A percentile compares a stretch with the other conserved stretches of the same genome.
Conservation (phyloP, 2,797 vertebrate species). For the Onychomys torridus region DNA sequence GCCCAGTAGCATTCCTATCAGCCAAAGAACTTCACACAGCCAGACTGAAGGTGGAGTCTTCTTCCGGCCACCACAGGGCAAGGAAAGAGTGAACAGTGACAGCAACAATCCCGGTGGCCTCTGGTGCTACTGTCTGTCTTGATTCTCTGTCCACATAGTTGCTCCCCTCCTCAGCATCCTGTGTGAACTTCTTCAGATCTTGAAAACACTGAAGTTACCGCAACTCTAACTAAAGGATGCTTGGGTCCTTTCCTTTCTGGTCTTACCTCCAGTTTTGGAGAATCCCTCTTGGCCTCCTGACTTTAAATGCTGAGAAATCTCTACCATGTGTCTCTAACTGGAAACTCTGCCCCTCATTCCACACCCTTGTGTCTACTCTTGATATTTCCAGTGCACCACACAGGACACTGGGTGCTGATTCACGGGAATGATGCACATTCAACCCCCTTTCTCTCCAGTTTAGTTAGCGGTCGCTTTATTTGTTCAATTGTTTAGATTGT, state of each 20-base stretch:
- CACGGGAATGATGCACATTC: accelerated
- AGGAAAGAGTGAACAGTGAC: background rate
- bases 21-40: background rate
- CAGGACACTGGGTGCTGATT: background rate
- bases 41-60: background rate
- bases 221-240: background rate
- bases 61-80: background rate
- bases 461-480: background rate
- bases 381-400: background rate
- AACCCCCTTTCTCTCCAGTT: background rate
- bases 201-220: background rate
- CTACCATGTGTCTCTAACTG: background rate
- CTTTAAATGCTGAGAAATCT: background rate
- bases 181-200: background rate
- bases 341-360: background rate
- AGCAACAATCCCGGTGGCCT: background rate
- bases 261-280: background rate
- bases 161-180: background rate
- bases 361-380: background rate
- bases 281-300: background rate
- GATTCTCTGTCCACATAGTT: background rate
- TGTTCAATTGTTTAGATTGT: background rate
- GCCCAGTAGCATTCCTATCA: background rate
- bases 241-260: background rate
- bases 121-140: background rate